Base-by-base conservation (phyloP, 1,140 invertebrate species). In the Drosophila dunni region DNA sequence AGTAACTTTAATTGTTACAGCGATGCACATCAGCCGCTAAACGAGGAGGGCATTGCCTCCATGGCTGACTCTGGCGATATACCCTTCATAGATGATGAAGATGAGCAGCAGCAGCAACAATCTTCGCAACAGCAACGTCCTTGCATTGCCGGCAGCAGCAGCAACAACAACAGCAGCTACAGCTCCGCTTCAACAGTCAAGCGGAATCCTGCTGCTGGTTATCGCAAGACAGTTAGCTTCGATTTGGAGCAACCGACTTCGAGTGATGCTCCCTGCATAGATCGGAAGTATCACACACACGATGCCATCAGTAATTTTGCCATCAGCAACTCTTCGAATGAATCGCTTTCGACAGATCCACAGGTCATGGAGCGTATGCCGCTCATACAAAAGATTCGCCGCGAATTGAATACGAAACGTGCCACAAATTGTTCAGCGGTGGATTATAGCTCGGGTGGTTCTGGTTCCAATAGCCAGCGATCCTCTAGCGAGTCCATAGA, bases 161-260 rank as follows among this genome's bases (percentile, higher is more conserved):
- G 24, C 38, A 34, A 40, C 13, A 58, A 29, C 34, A 48, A 42
- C 65, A 73, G 24, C 34, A 60, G 24, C 38, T 40, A 34, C 10
- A 58, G 48, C 33, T 51, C 63, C 29, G 11, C 74, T 29, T 65
- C 71, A 0, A 75, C 62, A 0, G 56, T 36, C 0, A 90, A 85
- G 36, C 75, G 81, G 17, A 79, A 62, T 57, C 58, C 74, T 17
- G 74, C 58, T 7, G 75, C 69, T 6, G 76, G 79, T 29, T 90
- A 91, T 69, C 79, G 92, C 0, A 92, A 92, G 61, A 92, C 92
- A 1, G 92, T 92, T 7, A 92, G 92, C 51, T 92, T 92, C 51
- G 92, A 92, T 77, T 61, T 92, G 29, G 86, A 92, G 34, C 89
- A 92, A 20, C 63, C 70, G 2, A 13, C 70, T 15, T 38, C 66